Evolutionary conservation across 2,113 vertebrate species (phyloP), one percentile per base, ranked within the genome.

Genomic region (Brienomyrus longianalis): DNA sequence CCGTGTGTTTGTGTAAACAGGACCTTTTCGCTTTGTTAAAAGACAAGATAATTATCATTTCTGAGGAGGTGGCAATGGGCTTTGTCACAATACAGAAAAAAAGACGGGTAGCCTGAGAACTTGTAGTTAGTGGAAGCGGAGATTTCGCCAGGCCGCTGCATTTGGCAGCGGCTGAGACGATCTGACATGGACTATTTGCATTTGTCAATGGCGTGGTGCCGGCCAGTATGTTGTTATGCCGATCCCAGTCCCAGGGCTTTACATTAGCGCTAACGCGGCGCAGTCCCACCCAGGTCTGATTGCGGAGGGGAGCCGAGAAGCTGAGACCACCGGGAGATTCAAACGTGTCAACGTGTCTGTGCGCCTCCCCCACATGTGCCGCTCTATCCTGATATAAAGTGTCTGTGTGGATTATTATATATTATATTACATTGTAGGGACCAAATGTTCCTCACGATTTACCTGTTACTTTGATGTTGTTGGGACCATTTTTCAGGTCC

Each of bases 61-160:
- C 90, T 17, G 89, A 89, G 70, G 45, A 51, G 89, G 90, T 90
- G 91, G 83, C 88, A 91, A 91, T 51, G 88, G 89, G 50, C 77
- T 92, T 85, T 92, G 91, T 92, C 90, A 95, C 94, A 95, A 96
- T 94, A 95, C 95, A 94, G 94, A 94, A 77, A 80, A 93, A 92
- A 93, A 92, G 94, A 91, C 90, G 90, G 89, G 92, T 89, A 90
- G 86, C 1, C 50, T 87, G 89, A 23, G 23, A 21, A 48, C 6
- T 84, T 89, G 89, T 92, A 13, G n/a, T 62, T 74, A 62, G 90
- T 86, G 74, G 91, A 88, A 85, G 91, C 92, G 80, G 92, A 91
- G 94, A 92, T 90, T 91, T 92, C 83, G 54, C 92, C 92, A 92
- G 83, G 66, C 91, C 89, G 85, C 59, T 52, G 83, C 88, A 39